Evolutionary conservation across 2,797 vertebrate genomes (phyloP), one percentile per base, ranked within the genome.

Genomic region (Platalea minor): DNA sequence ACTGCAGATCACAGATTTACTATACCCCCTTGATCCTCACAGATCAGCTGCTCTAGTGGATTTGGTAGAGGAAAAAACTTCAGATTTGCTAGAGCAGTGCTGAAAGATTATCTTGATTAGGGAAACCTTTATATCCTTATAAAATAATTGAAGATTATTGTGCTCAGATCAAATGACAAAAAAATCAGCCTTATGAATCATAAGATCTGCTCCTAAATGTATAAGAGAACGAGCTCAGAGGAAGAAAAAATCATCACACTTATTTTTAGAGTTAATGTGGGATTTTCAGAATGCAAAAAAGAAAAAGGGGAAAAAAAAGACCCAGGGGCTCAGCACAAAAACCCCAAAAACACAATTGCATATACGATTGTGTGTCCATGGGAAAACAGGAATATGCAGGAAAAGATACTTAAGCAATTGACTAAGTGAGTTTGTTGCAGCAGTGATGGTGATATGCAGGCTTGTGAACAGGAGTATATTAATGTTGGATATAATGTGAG

Each of bases 381-480:
- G 18, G 14, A 80, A 89, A 73, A 72, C 1, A 78, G 1, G 21
- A 73, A 57, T 39, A 64, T 39, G 9, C 16, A 83, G 37, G 29
- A 61, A 68, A 81, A 86, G 8, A 26, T 39, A 43, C 15, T 28
- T 57, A 46, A 4, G 21, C 15, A 72, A 33, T 20, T 39, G 67
- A 78, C 2, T 25, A 76, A 15, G 10, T 5, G 6, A 57, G 3
- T 70, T 77, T 61, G 18, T 31, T 65, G 39, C 39, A 78, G n/a
- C 11, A 60, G 25, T 33, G 57, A 48, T n/a, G 4, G 25, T 41
- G 29, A 28, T 26, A 54, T 10, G 6, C 16, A 76, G 46, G n/a
- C 17, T 64, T 29, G 16, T 0, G 0, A 85, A 69, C 6, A 75
- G 10, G 6, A 43, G 9, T 16, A 21, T 74, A 25, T 84, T 65